Conservation (phyloP, 2,888 invertebrate species). For the Andrena marginata region DNA sequence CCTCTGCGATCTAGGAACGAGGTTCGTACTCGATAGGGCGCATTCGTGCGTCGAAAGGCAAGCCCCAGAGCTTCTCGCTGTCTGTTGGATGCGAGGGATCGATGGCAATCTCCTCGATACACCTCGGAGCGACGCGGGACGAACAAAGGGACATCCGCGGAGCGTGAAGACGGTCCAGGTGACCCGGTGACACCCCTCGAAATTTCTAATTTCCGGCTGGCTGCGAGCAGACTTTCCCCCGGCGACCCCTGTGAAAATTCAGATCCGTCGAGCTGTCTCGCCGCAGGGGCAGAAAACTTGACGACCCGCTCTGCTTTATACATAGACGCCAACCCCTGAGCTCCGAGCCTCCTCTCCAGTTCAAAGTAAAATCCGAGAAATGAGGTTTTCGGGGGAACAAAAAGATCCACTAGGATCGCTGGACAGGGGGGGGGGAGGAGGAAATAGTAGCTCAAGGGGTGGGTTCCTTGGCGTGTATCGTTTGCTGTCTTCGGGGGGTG, state of each 20-base stretch:
- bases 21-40: constrained; percentile 49
- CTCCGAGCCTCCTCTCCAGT: neutral
- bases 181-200: constrained; percentile 53
- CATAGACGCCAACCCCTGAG: neutral
- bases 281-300: constrained; percentile 29
- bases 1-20: neutral
- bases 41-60: constrained; percentile 22
- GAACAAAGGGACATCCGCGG: constrained; percentile 34
- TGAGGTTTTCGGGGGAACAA: constrained; percentile 52
- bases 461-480: constrained; percentile 32
- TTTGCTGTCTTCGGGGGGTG: neutral
- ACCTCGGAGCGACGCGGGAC: constrained; percentile 2
- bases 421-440: constrained; percentile 1
- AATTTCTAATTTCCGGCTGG: constrained; percentile 72
- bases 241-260: constrained; percentile 11
- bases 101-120: constrained; percentile 50
- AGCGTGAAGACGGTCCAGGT: constrained; percentile 45
- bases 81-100: constrained; percentile 24
- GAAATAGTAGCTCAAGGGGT: constrained; percentile 32
- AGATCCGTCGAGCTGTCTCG: neutral
- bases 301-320: constrained; percentile 8
- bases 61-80: neutral
- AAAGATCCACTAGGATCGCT: constrained; percentile 18
- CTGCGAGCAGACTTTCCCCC: constrained; percentile 3
- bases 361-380: constrained; percentile 55